These are phyloP conservation scores for Takifugu flavidus DNA, from an alignment of 2,113 vertebrate species.

Conservation along the genomic window DNA sequence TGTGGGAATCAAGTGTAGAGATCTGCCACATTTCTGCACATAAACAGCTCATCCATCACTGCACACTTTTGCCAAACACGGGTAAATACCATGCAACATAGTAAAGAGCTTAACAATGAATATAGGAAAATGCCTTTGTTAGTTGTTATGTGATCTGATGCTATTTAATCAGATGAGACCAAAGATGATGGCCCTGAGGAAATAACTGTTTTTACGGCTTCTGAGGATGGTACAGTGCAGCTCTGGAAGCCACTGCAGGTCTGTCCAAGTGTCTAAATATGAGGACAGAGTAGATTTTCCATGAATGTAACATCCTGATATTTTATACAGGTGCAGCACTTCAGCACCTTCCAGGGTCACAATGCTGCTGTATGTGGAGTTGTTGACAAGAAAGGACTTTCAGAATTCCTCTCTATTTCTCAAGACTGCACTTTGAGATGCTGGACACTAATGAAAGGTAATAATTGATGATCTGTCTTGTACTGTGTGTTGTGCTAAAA, in stretches of 20 bases:
- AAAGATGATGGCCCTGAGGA: constrained; percentile 40
- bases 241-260: constrained; percentile 78
- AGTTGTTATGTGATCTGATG: neutral
- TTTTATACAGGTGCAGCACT: constrained; percentile 68
- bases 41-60: constrained; percentile 72
- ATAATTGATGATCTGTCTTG: neutral
- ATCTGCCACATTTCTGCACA: constrained; percentile 81
- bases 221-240: constrained; percentile 70
- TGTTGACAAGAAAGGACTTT: constrained; percentile 22
- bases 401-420: constrained; percentile 69
- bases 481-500: no score
- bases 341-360: constrained; percentile 68
- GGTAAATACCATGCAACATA: constrained; percentile 21
- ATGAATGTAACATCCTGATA: neutral
- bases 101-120: neutral
- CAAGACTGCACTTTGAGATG: constrained; percentile 67
- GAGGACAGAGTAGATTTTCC: neutral
- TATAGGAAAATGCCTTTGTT: no score
- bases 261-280: neutral
- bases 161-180: constrained; percentile 30
- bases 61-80: constrained; percentile 38
- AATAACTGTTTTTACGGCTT: constrained; percentile 66
- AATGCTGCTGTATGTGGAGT: constrained; percentile 53
- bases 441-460: constrained; percentile 61
- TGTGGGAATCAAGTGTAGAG: constrained; percentile 70